Percentiles rank a stretch among this genome's conserved stretches.
phyloP scores from a whole-genome alignment of 2,113 vertebrate genomes.

The Gnathonemus echidnorhynchus region DNA sequence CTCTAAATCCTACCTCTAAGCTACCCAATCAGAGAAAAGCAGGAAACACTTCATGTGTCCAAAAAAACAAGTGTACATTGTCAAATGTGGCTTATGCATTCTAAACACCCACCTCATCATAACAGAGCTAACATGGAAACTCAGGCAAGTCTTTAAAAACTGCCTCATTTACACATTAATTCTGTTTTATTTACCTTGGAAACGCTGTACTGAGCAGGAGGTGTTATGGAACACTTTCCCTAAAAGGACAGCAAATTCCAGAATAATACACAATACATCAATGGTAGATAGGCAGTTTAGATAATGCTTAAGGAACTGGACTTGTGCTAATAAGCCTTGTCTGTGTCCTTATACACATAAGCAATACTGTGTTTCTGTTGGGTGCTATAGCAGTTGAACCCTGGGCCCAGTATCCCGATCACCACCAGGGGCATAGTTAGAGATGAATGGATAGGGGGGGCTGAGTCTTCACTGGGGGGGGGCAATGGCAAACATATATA shows the following conservation, averaged over 20 bases:
- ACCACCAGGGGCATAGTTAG: not conserved
- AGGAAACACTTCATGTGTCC: not conserved
- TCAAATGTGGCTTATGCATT: not conserved
- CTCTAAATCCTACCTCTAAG: not conserved
- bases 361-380: not conserved
- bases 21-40: not conserved
- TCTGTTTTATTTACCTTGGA: slow-evolving; percentile 2
- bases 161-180: not conserved
- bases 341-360: not conserved
- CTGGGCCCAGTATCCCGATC: not conserved
- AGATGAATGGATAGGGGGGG: not conserved
- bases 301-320: not conserved
- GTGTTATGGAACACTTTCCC: not conserved
- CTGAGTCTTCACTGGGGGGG: not conserved
- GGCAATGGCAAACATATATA: not conserved
- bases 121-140: not conserved
- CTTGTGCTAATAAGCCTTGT: not conserved
- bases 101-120: not conserved
- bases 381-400: not conserved
- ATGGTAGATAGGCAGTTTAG: not conserved
- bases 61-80: not conserved
- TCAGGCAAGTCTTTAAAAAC: not conserved
- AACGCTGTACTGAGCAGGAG: not conserved
- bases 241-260: slow-evolving; percentile 1
- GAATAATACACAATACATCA: not conserved